phyloP scores from a whole-genome alignment of 2,113 vertebrate species.

The Nesogale talazaci region DNA sequence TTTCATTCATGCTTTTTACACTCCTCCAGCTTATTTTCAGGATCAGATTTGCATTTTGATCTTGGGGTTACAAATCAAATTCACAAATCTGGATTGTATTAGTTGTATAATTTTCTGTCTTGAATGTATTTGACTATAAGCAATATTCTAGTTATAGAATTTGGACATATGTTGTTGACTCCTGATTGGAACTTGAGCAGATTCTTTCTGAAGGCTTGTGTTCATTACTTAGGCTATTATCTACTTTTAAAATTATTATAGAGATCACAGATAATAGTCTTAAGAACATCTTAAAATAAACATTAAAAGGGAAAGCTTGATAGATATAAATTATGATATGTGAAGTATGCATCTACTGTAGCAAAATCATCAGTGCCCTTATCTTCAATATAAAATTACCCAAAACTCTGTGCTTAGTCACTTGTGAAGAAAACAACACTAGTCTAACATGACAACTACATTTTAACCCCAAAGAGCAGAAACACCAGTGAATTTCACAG shows the following conservation, averaged over 20 bases:
- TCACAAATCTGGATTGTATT: background rate
- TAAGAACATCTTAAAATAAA: background rate
- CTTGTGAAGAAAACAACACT: background rate
- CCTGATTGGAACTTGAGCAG: background rate
- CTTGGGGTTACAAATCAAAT: background rate
- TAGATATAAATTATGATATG: background rate
- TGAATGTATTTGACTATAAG: background rate
- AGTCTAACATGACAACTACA: background rate
- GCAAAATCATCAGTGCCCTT: background rate
- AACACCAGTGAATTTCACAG: background rate
- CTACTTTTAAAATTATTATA: background rate
- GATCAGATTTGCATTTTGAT: background rate
- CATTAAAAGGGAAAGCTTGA: background rate
- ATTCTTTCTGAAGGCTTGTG: background rate
- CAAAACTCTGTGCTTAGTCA: background rate
- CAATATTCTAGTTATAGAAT: conserved; percentile 3
- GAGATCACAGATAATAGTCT: background rate
- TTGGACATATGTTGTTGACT: background rate
- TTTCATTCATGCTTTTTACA: background rate
- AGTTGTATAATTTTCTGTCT: background rate
- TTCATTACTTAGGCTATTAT: background rate
- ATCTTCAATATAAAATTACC: background rate
- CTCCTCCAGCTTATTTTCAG: conserved; percentile 23
- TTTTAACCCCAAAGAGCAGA: background rate
- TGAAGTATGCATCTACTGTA: conserved; percentile 16